phyloP scores from a whole-genome alignment of 2,113 vertebrate genomes.

The Brachypteracias leptosomus region DNA sequence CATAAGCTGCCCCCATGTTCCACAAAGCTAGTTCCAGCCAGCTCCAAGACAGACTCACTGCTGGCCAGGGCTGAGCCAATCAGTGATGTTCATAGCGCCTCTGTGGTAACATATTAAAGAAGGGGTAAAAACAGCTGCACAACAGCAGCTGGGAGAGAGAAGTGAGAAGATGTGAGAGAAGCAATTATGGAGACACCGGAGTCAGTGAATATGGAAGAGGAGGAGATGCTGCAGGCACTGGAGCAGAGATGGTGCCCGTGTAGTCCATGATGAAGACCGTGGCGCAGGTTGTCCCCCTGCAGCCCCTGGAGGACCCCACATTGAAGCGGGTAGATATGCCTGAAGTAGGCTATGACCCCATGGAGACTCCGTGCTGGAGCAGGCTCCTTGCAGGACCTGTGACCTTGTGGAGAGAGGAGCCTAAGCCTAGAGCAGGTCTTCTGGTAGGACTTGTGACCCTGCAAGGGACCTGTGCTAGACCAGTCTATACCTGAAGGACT shows the following conservation, averaged over 20 bases:
- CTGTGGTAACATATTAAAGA: neutral
- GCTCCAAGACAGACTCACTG: neutral
- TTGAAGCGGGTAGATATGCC: neutral
- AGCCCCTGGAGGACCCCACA: neutral
- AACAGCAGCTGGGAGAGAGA: neutral
- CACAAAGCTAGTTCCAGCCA: neutral
- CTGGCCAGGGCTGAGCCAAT: neutral
- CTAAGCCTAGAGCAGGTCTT: neutral
- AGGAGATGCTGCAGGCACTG: neutral
- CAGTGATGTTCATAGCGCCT: neutral
- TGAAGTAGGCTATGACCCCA: neutral
- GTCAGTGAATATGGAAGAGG: neutral
- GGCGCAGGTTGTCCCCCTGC: neutral
- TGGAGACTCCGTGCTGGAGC: neutral
- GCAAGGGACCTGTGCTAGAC: neutral
- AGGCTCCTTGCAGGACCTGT: neutral
- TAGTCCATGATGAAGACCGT: neutral
- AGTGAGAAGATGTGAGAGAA: neutral
- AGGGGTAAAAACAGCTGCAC: neutral
- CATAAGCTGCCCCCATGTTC: no score
- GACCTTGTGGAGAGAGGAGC: neutral
- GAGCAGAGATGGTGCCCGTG: neutral
- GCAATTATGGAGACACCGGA: neutral
- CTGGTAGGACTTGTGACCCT: neutral
- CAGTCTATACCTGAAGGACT: neutral